phyloP scores from a whole-genome alignment of 1,140 invertebrate species.

The Zaprionus nigranus region DNA sequence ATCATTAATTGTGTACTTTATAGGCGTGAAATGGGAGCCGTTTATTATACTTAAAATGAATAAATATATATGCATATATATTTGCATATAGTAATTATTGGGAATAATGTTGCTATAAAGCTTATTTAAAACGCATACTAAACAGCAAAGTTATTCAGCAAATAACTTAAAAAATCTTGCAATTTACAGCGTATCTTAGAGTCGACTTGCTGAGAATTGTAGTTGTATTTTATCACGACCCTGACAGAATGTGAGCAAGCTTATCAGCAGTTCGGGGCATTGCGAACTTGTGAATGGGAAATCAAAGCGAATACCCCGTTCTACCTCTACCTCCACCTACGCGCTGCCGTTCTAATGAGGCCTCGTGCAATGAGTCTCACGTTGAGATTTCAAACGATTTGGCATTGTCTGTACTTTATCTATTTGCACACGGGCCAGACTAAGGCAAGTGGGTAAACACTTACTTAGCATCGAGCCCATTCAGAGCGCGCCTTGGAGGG shows the following conservation, averaged over 20 bases:
- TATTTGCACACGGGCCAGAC: constrained; percentile 7
- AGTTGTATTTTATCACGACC: not conserved
- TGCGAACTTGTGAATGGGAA: constrained; percentile 13
- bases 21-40: not conserved
- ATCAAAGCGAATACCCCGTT: too few species aligned
- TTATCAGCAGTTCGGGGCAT: constrained; percentile 17
- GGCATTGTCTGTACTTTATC: constrained; percentile 14
- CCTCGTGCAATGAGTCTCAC: not conserved
- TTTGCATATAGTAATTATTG: not conserved
- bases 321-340: not conserved
- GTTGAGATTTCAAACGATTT: constrained; percentile 19
- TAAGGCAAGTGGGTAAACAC: constrained; percentile 18
- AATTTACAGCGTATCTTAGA: not conserved
- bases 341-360: not conserved
- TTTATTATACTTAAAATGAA: not conserved
- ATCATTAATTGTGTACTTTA: not conserved
- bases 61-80: too few species aligned
- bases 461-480: constrained; percentile 8
- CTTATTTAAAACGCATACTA: not conserved
- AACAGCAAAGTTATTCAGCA: not conserved
- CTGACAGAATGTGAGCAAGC: not conserved
- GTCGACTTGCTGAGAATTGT: not conserved
- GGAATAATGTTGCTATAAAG: not conserved
- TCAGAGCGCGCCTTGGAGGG: not conserved
- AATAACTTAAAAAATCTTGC: not conserved